Evolutionary conservation across 2,888 invertebrate genomes (phyloP).

Genomic region (Leistus spinibarbis): DNA sequence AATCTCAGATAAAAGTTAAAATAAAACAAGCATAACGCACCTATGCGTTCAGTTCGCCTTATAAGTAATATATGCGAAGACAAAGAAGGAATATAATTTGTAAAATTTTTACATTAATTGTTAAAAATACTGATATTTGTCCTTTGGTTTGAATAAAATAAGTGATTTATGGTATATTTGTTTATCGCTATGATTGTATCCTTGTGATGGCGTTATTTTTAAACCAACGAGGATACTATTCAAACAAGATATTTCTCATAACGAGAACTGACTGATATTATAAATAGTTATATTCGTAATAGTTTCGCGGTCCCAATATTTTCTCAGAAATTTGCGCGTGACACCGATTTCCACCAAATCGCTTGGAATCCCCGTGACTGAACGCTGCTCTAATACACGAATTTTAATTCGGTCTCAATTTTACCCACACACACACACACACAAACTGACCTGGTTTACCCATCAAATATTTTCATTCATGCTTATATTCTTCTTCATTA

Average conservation of each 20-base stretch:
- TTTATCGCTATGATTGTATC: constrained; percentile 14
- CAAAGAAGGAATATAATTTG: too few relatives aligned
- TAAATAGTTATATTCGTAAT: not conserved
- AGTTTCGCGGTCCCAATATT: constrained; percentile 1
- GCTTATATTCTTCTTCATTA: not conserved
- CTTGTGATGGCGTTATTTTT: constrained; percentile 24
- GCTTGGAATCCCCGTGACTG: constrained; percentile 7
- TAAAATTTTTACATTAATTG: not conserved
- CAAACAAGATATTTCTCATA: constrained; percentile 11
- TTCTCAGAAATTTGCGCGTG: not conserved
- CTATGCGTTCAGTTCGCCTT: too few relatives aligned
- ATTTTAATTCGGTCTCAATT: not conserved
- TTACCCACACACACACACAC: constrained; percentile 2
- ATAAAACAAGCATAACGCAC: too few relatives aligned
- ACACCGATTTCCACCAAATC: not conserved
- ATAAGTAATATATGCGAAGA: too few relatives aligned
- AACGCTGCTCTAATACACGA: too few relatives aligned
- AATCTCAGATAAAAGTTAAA: too few relatives aligned
- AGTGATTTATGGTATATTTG: constrained; percentile 28
- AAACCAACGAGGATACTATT: not conserved
- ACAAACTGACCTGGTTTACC: not conserved
- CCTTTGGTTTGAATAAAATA: not conserved
- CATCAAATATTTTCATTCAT: not conserved
- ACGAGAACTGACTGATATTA: not conserved
- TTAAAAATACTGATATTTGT: not conserved